Evolutionary conservation across 1,140 invertebrate genomes (phyloP), one percentile per base, ranked within the genome.

Genomic region (Dolichoris vasculosae): DNA sequence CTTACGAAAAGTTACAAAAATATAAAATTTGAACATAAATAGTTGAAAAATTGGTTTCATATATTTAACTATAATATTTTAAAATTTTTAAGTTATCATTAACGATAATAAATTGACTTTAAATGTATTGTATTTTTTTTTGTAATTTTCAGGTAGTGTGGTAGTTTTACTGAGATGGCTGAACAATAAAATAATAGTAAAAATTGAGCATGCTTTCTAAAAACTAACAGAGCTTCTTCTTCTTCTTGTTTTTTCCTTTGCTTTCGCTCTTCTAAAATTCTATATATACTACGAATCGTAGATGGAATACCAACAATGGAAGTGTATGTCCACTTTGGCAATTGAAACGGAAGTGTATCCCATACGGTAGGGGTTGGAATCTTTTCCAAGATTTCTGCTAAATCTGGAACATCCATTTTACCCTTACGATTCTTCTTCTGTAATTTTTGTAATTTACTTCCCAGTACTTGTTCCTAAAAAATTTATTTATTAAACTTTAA

Each of bases 341-440:
- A 95, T 94, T 98, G 97, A 88, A 97, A 96, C 4, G 97, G 97
- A 89, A 98, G 93, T 30, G 97, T 97, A 90, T 98, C 95, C 89
- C 95, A 95, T 69, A 97, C 93, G 88, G 96, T 97, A 15, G 97
- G 97, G 89, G 95, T 96, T 43, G 96, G 96, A 75, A 97, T 94
- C 89, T 96, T 95, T 20, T 95, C 95, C 38, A 96, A 93, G 84
- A 96, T 95, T 40, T 96, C 95, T 30, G 95, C 94, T 86, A 96
- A 92, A 82, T 96, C 95, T 46, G 94, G 93, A 64, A 94, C 94
- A 88, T 95, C 95, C 85, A 94, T 94, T 89, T 95, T 94, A 79
- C 93, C 93, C 90, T 94, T 96, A 86, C 91, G 93, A 91, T 94
- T 95, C 91, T 94, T 96, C 89, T 95, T 96, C 88, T 95, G 95